Evolutionary conservation across 2,113 vertebrate genomes (phyloP).

Genomic region (Solea solea): DNA sequence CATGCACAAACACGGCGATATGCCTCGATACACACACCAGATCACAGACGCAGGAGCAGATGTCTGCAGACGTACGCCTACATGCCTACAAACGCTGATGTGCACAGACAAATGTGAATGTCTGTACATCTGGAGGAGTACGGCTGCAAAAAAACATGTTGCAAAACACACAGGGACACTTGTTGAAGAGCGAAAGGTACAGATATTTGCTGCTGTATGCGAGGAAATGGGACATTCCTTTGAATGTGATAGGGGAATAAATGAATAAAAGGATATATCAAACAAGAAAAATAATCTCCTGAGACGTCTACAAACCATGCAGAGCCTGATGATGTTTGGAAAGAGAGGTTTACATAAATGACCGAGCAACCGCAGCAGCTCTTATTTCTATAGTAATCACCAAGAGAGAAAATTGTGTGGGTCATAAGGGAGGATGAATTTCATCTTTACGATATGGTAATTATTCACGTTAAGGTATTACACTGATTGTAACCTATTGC

Average conservation of each 20-base stretch:
- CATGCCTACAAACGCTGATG: slow-evolving; percentile 47
- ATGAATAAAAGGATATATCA: not conserved
- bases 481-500: too few relatives aligned
- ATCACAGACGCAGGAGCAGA: slow-evolving; percentile 51
- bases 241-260: too few relatives aligned
- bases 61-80: slow-evolving; percentile 54
- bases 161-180: not conserved
- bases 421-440: too few relatives aligned
- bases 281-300: not conserved
- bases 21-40: slow-evolving; percentile 44
- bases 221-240: not conserved
- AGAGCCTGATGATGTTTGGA: not conserved
- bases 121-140: slow-evolving; percentile 38
- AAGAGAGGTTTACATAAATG: too few relatives aligned
- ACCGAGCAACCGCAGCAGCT: too few relatives aligned
- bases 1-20: slow-evolving; percentile 42
- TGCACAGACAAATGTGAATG: slow-evolving; percentile 41
- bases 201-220: not conserved
- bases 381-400: too few relatives aligned
- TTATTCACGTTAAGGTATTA: too few relatives aligned
- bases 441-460: too few relatives aligned
- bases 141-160: not conserved
- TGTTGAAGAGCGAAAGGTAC: slow-evolving; percentile 1
- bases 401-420: too few relatives aligned
- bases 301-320: not conserved